phyloP scores from a whole-genome alignment of 2,797 vertebrate species.

The Crenuchus spilurus region DNA sequence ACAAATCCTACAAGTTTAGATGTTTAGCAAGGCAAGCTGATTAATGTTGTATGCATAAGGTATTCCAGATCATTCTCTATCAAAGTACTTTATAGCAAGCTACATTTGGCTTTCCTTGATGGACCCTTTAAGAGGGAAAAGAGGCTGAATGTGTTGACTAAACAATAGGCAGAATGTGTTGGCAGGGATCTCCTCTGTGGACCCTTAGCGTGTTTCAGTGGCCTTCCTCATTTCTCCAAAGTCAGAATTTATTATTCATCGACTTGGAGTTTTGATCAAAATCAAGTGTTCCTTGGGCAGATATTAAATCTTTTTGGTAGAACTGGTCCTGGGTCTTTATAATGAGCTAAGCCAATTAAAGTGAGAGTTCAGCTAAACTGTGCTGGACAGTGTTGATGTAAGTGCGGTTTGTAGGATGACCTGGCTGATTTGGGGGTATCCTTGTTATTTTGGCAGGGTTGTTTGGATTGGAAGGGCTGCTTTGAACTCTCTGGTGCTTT shows the following conservation, averaged over 20 bases:
- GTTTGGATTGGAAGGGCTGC: slow-evolving; percentile 34
- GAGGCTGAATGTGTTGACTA: too few relatives aligned
- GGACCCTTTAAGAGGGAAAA: too few relatives aligned
- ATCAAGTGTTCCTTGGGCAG: not conserved
- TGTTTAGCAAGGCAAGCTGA: too few relatives aligned
- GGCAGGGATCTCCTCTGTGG: too few relatives aligned
- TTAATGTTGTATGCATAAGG: too few relatives aligned
- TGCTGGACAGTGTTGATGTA: slow-evolving; percentile 29
- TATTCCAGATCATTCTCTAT: too few relatives aligned
- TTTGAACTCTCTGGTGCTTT: slow-evolving; percentile 35
- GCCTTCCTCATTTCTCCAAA: not conserved
- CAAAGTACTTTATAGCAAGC: too few relatives aligned
- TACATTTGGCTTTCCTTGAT: too few relatives aligned
- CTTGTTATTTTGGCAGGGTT: slow-evolving; percentile 37
- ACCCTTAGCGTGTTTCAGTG: not conserved
- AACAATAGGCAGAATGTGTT: too few relatives aligned
- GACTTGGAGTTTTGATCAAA: not conserved
- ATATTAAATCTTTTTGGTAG: not conserved
- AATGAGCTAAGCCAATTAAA: slow-evolving; percentile 10
- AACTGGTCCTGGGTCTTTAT: not conserved
- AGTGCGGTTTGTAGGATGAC: slow-evolving; percentile 37
- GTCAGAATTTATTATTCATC: not conserved
- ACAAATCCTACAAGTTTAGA: too few relatives aligned
- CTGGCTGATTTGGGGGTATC: slow-evolving; percentile 15
- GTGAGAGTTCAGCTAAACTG: slow-evolving; percentile 6